Conservation (phyloP, 2,888 invertebrate species). For the Xylocampa areola region DNA sequence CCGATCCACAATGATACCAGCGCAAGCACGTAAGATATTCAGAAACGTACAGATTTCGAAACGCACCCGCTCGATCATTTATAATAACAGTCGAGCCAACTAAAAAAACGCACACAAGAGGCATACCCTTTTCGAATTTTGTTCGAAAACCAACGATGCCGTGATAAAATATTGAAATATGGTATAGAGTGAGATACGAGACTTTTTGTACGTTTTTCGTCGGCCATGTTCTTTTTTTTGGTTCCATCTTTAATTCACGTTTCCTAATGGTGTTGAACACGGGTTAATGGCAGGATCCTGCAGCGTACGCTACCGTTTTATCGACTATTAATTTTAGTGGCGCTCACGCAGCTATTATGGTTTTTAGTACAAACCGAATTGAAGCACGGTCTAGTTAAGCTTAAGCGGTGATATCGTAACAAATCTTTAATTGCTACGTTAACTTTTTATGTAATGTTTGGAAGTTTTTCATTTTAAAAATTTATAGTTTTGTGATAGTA, state of each 20-base stretch:
- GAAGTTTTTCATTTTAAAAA: slow-evolving; percentile 18
- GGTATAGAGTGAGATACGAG: slow-evolving; percentile 85
- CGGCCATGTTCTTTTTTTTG: slow-evolving; percentile 52
- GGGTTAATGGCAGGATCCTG: slow-evolving; percentile 75
- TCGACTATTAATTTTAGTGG: slow-evolving; percentile 80
- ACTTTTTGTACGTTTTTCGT: slow-evolving; percentile 73
- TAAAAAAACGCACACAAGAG: slow-evolving; percentile 65
- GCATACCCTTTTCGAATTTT: slow-evolving; percentile 81
- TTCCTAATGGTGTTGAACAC: slow-evolving; percentile 78
- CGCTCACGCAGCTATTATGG: slow-evolving; percentile 43
- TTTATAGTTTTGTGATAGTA: slow-evolving; percentile 22
- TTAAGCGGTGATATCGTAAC: slow-evolving; percentile 29
- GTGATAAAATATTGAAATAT: slow-evolving; percentile 89
- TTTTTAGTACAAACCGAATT: slow-evolving; percentile 3
- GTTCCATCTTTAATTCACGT: slow-evolving; percentile 65
- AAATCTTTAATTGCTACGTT: slow-evolving; percentile 47
- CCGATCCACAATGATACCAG: slow-evolving; percentile 12
- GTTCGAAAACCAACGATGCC: slow-evolving; percentile 86
- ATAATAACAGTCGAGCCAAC: slow-evolving; percentile 77
- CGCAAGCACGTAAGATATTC: slow-evolving; percentile 68
- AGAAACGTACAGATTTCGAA: slow-evolving; percentile 78
- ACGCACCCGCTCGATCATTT: slow-evolving; percentile 79
- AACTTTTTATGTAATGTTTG: slow-evolving; percentile 37
- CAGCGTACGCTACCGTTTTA: slow-evolving; percentile 83
- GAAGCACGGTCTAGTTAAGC: slow-evolving; percentile 11